These are phyloP conservation scores for Epinotia brunnichana DNA, from an alignment of 2,888 invertebrate species.

Conservation along the genomic window DNA sequence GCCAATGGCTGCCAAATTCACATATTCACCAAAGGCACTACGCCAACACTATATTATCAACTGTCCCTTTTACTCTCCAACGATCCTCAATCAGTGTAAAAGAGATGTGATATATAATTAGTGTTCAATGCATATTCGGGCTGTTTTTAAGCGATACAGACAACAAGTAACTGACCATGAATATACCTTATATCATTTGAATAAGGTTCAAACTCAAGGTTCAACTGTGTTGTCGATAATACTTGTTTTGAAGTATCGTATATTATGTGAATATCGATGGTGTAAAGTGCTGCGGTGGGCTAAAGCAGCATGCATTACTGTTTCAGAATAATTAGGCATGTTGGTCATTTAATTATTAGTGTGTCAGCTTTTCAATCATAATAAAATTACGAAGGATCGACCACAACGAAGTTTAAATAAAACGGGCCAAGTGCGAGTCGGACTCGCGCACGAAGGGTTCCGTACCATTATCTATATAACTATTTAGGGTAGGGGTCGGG, in stretches of 20 bases:
- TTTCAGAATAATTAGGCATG: constrained; percentile 8
- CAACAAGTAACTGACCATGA: neutral
- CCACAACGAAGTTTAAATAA: too few relatives aligned
- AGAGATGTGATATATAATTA: neutral
- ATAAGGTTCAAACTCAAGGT: neutral
- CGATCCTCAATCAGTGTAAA: neutral
- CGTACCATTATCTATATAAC: too few relatives aligned
- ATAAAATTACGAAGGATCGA: neutral
- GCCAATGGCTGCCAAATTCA: constrained; percentile 26
- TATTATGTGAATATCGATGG: neutral
- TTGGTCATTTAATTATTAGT: constrained; percentile 15
- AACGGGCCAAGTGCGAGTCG: too few relatives aligned
- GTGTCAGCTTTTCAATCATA: neutral
- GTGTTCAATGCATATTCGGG: neutral
- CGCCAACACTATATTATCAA: neutral
- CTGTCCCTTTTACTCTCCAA: constrained; percentile 1
- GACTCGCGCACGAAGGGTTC: too few relatives aligned
- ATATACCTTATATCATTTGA: neutral
- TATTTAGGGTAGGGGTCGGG: too few relatives aligned
- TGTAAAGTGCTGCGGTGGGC: neutral
- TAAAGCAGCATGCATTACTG: neutral
- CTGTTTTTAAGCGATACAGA: neutral
- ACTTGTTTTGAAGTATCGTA: neutral
- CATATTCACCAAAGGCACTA: neutral
- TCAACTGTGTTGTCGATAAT: neutral